These are phyloP conservation scores for Apolygus lucorum DNA, from an alignment of 1,140 invertebrate species.

Conservation along the genomic window DNA sequence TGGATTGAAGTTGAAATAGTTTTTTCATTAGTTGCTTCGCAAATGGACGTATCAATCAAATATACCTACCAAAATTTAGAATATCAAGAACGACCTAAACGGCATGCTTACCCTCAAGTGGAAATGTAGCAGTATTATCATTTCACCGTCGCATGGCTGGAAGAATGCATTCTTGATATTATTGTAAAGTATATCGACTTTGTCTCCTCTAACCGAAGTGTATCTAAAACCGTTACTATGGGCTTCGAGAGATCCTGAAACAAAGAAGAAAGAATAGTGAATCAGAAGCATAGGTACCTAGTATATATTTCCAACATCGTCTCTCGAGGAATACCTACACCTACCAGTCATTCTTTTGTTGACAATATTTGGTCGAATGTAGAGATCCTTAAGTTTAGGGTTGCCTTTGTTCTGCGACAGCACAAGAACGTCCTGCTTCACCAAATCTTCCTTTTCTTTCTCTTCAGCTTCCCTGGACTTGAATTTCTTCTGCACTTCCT, in stretches of 20 bases:
- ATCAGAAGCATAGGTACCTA: not conserved
- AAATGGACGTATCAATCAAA: too few relatives aligned
- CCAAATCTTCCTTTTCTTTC: conserved; percentile 94
- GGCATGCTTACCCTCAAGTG: conserved; percentile 69
- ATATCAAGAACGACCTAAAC: too few relatives aligned
- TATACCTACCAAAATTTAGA: too few relatives aligned
- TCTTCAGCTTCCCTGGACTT: conserved; percentile 97
- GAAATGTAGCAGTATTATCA: conserved; percentile 99
- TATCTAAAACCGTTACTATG: conserved; percentile 97
- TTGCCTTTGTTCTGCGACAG: conserved; percentile 94
- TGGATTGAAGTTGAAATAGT: too few relatives aligned
- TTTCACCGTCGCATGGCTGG: conserved; percentile 98
- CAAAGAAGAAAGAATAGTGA: conserved; percentile 6
- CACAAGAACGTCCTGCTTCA: conserved; percentile 97
- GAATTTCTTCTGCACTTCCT: conserved; percentile 98
- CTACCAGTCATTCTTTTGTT: conserved; percentile 89
- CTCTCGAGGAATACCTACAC: not conserved
- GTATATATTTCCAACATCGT: conserved; percentile 5
- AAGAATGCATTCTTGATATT: conserved; percentile 99
- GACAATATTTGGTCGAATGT: conserved; percentile 96
- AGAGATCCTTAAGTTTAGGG: conserved; percentile 96
- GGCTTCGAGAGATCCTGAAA: conserved; percentile 69
- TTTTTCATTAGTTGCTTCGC: too few relatives aligned
- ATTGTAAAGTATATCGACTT: conserved; percentile 98
- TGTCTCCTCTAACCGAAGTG: conserved; percentile 94